Evolutionary conservation across 2,888 invertebrate genomes (phyloP).

Genomic region (Atrina japonica): DNA sequence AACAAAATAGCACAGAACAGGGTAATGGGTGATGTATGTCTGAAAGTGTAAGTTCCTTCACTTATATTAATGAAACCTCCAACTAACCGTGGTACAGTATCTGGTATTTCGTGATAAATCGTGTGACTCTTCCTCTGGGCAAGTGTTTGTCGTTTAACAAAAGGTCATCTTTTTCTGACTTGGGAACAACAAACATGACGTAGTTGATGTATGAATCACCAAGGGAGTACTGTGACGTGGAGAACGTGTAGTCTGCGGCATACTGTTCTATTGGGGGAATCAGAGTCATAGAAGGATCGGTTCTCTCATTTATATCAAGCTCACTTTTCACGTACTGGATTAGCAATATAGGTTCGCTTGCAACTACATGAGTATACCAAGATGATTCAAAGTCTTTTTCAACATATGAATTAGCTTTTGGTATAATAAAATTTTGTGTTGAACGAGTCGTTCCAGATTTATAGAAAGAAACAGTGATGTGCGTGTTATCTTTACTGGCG

Average conservation of each 20-base stretch:
- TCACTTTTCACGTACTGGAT: conserved; percentile 58
- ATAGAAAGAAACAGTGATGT: conserved; percentile 10
- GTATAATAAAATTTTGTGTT: background rate
- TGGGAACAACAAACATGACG: conserved; percentile 50
- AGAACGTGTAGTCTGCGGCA: too few relatives aligned
- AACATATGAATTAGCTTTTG: conserved; percentile 5
- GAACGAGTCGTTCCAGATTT: too few relatives aligned
- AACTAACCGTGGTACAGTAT: conserved; percentile 34
- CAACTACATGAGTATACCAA: conserved; percentile 34
- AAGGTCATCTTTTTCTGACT: conserved; percentile 40
- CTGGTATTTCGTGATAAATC: conserved; percentile 40
- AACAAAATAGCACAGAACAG: background rate
- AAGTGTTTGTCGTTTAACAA: conserved; percentile 38
- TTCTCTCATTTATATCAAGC: conserved; percentile 33
- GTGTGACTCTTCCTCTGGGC: conserved; percentile 16
- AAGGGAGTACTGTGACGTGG: too few relatives aligned
- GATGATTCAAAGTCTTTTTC: conserved; percentile 30
- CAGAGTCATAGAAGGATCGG: conserved; percentile 64
- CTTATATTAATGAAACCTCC: conserved; percentile 35
- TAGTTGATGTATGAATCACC: conserved; percentile 44
- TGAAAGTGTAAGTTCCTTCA: background rate
- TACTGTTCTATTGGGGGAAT: conserved; percentile 50
- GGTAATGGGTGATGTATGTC: background rate
- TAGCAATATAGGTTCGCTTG: conserved; percentile 53
- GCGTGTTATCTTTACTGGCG: conserved; percentile 47